phyloP scores from a whole-genome alignment of 2,888 invertebrate species.

The Calliphora vomitoria region DNA sequence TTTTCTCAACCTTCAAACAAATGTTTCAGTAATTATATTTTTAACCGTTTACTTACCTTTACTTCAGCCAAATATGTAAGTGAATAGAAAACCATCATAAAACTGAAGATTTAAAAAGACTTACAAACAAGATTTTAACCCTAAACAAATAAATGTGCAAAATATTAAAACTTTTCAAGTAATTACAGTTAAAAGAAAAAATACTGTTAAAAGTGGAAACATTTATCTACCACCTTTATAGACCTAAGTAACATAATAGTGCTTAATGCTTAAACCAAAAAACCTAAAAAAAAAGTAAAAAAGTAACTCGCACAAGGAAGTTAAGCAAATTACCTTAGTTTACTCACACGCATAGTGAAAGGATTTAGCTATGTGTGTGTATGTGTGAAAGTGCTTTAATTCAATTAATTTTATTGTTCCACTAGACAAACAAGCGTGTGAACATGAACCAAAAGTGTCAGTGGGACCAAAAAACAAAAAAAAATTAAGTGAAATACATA shows the following conservation, averaged over 20 bases:
- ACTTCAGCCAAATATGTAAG: too few relatives aligned
- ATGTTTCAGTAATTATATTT: too few relatives aligned
- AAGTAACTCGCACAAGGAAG: neutral
- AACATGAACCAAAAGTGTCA: conserved; percentile 55
- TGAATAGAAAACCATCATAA: neutral
- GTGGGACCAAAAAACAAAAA: conserved; percentile 17
- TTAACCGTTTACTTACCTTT: too few relatives aligned
- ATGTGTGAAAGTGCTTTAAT: conserved; percentile 35
- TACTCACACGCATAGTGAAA: neutral
- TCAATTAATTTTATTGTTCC: conserved; percentile 64
- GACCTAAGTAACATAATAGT: neutral
- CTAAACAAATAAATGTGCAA: conserved; percentile 18
- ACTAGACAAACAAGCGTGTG: conserved; percentile 65
- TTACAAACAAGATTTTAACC: neutral
- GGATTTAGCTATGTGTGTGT: neutral
- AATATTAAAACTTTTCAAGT: conserved; percentile 13
- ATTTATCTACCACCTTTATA: neutral
- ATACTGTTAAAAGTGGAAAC: neutral
- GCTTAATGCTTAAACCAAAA: neutral
- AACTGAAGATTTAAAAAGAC: neutral
- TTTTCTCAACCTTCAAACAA: too few relatives aligned
- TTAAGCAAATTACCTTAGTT: neutral
- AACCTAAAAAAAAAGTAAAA: neutral
- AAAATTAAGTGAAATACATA: neutral
- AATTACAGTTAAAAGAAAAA: conserved; percentile 1